Evolutionary conservation across 2,888 invertebrate species (phyloP), one percentile per base, ranked within the genome.

Genomic region (Eremobia ochroleuca): DNA sequence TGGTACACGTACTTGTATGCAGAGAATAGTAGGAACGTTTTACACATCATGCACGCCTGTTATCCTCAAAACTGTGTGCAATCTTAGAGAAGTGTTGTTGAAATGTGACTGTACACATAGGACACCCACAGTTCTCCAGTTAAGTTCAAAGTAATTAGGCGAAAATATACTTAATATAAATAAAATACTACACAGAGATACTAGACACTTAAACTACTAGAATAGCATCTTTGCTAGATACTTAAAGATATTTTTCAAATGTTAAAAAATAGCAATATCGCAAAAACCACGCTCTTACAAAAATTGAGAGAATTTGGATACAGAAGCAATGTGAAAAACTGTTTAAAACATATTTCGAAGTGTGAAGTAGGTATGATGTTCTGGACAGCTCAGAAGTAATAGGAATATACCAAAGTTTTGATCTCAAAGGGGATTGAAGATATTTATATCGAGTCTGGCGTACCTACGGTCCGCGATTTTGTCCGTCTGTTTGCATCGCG

Each of bases 351-450:
- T 0, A 28, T 73, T 58, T 55, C 15, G 34, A 66, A 28, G 11
- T 74, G n/a, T 40, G 25, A 25, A 31, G 43, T 34, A 43, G 1
- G 1, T 2, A 28, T 37, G 43, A n/a, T 34, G 34, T 73, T 59
- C 61, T 52, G 28, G 49, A 59, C 46, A 77, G 73, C 75, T 69
- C 73, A 85, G 77, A 76, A 21, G 4, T 65, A 73, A 55, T 37
- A 58, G 37, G 58, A 71, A 49, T 64, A 46, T 69, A 52, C 37
- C 13, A 62, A 75, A 75, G 69, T 79, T 85, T 84, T 81, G 87
- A 87, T 82, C 82, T 83, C 86, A 79, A 74, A 68, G 52, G 52
- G 52, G n/a, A 11, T 13, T 55, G n/a, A 55, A 55, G 52, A 11
- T 55, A 55, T n/a, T 11, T 49, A 49, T 52, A n/a, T n/a, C n/a